Evolutionary conservation across 2,113 vertebrate species (phyloP), one percentile per base, ranked within the genome.

Genomic region (Plotosus lineatus): DNA sequence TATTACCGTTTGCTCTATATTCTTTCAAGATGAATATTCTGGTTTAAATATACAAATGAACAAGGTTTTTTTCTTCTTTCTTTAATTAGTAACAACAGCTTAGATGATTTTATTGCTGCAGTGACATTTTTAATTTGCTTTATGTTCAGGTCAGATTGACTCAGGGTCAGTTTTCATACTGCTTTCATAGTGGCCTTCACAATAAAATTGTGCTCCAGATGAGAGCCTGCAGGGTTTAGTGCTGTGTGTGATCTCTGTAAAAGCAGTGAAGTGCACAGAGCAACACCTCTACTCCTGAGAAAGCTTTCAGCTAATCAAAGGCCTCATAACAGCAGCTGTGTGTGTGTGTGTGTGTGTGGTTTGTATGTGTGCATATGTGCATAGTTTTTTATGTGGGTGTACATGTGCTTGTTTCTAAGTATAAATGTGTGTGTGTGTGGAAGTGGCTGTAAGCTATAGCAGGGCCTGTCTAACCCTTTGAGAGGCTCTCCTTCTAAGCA

Each of bases 221-320:
- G n/a, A 31, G 60, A 31, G 55, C 21, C 61, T 55, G 36, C 26
- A 66, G 19, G 75, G 80, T 44, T 82, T 26, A 51, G 72, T 55
- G 63, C 63, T 17, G 65, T 75, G 65, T 81, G 79, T 81, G 79
- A 75, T 46, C 56, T 46, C 36, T 81, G 71, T 61, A 69, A 87
- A 80, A 61, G 58, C 78, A 58, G 51, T 69, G 80, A 81, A 55
- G 72, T 81, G 55, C 3, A 3, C 58, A 55, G 48, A 56, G 38
- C 73, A 68, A 40, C 80, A 81, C 80, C 38, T 81, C 80, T 17
- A 81, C 79, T 58, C 79, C 83, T 31, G 82, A 85, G 82, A 84
- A 84, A 86, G 76, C 71, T 78, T 69, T 79, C 74, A 82, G 79
- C 38, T 84, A 63, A 68, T 76, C 53, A 42, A 51, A 84, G 28